Evolutionary conservation across 2,797 vertebrate species (phyloP).

Genomic region (Crenuchus spilurus): DNA sequence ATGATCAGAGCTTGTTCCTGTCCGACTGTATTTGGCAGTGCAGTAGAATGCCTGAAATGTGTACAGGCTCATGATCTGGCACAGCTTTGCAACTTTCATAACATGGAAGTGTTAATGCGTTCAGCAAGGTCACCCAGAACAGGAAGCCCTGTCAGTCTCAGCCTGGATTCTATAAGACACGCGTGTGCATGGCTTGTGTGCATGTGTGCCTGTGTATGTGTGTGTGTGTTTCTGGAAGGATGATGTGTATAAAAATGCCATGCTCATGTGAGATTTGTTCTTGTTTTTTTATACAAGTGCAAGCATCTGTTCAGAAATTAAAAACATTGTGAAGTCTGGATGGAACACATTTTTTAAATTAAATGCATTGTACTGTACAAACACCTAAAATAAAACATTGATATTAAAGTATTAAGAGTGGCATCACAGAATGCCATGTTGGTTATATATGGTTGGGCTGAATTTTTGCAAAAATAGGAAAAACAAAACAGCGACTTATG

Average conservation of each 20-base stretch:
- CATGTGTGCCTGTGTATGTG: not conserved
- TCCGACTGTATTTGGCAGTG: slow-evolving; percentile 40
- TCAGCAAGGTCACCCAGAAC: slow-evolving; percentile 43
- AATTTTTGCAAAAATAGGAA: slow-evolving; percentile 17
- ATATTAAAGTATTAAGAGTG: not conserved
- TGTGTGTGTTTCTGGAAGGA: not conserved
- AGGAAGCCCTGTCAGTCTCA: slow-evolving; percentile 32
- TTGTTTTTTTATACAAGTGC: not conserved
- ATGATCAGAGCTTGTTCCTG: slow-evolving; percentile 51
- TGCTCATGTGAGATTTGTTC: not conserved
- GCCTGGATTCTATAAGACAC: slow-evolving; percentile 17
- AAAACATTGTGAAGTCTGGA: not conserved
- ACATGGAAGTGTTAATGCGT: slow-evolving; percentile 31
- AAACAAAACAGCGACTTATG: slow-evolving; percentile 14
- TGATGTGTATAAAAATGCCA: not conserved
- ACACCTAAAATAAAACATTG: not conserved
- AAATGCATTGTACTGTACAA: not conserved
- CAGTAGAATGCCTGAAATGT: slow-evolving; percentile 23
- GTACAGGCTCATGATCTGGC: slow-evolving; percentile 37
- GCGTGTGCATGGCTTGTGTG: slow-evolving; percentile 1
- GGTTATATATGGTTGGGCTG: not conserved
- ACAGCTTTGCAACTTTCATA: slow-evolving; percentile 20
- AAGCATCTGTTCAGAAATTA: not conserved
- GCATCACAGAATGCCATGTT: not conserved
- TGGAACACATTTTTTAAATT: not conserved